These are phyloP conservation scores for Triplophysa rosa DNA, from an alignment of 2,113 vertebrate species.

Conservation along the genomic window DNA sequence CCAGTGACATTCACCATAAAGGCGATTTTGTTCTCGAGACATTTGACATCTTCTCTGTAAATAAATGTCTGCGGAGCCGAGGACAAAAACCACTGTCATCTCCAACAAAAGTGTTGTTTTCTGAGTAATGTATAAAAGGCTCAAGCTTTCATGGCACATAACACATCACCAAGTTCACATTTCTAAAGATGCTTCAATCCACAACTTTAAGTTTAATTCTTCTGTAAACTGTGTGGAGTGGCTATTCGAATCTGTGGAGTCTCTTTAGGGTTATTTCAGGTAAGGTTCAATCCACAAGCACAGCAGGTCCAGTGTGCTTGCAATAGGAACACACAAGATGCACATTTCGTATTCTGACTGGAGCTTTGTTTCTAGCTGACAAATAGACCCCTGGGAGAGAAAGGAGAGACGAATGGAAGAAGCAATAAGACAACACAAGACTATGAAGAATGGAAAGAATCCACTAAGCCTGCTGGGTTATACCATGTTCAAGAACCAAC, in stretches of 20 bases:
- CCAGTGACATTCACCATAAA: conserved; percentile 2
- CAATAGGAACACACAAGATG: neutral
- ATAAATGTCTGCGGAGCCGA: neutral
- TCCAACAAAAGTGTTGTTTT: neutral
- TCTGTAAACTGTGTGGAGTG: neutral
- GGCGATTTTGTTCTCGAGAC: neutral
- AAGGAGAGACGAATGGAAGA: neutral
- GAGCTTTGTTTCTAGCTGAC: neutral
- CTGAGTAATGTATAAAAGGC: neutral
- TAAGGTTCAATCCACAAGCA: neutral
- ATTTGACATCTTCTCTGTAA: conserved; percentile 1
- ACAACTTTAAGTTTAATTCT: neutral
- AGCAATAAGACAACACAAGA: neutral
- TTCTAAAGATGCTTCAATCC: neutral
- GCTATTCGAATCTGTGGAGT: neutral
- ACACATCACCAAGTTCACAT: neutral
- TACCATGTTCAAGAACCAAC: neutral
- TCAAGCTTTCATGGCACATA: neutral
- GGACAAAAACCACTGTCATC: neutral
- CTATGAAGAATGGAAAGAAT: neutral
- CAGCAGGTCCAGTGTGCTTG: neutral
- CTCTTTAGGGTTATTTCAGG: neutral
- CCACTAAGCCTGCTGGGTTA: neutral
- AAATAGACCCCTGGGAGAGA: conserved; percentile 1
- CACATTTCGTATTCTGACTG: neutral